Evolutionary conservation across 2,797 vertebrate species (phyloP).

Genomic region (Megaceryle alcyon): DNA sequence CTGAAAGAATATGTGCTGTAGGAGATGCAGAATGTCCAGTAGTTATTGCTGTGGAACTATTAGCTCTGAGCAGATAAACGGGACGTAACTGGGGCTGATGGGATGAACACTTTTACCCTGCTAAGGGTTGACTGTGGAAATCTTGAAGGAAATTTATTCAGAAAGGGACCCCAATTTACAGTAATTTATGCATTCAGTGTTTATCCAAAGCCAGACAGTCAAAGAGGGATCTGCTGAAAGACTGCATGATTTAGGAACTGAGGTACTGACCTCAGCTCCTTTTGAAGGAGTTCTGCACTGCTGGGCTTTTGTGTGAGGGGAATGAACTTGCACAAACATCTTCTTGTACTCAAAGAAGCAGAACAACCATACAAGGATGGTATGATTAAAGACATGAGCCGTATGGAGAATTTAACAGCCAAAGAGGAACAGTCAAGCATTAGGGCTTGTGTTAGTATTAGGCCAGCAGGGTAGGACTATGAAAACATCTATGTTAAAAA

Average conservation of each 20-base stretch:
- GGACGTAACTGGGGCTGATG: fast-evolving
- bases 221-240: neutral
- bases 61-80: neutral
- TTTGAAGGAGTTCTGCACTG: neutral
- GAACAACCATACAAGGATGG: neutral
- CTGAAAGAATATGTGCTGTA: neutral
- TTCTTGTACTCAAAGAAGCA: neutral
- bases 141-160: neutral
- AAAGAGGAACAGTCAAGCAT: neutral
- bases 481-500: neutral
- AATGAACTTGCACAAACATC: neutral
- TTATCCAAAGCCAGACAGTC: neutral
- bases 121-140: neutral
- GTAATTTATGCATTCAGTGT: neutral
- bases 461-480: neutral
- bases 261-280: neutral
- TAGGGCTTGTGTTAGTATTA: neutral
- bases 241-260: neutral
- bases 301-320: neutral
- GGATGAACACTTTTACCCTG: neutral
- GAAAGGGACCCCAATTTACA: neutral
- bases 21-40: neutral
- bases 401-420: neutral
- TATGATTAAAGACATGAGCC: neutral
- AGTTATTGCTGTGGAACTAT: neutral